Conservation (phyloP, 2,888 invertebrate species). For the Artemia sp. region DNA sequence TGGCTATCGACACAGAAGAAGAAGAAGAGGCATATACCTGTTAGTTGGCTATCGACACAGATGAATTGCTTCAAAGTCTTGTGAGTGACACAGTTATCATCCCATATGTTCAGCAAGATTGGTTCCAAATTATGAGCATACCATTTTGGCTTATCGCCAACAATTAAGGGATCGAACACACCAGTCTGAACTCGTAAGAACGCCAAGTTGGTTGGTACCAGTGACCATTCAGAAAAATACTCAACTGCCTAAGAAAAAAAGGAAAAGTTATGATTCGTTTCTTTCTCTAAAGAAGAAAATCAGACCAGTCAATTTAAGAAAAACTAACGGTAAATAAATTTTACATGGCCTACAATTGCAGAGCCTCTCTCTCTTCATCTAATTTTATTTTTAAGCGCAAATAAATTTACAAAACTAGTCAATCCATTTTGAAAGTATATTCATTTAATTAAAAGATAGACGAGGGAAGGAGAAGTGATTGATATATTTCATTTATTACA, state of each 20-base stretch:
- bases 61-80: conserved; percentile 55
- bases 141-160: conserved; percentile 98
- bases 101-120: conserved; percentile 81
- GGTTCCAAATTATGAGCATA: conserved; percentile 72
- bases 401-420: too few species aligned
- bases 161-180: conserved; percentile 75
- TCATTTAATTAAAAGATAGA: too few species aligned
- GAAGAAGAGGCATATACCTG: conserved; percentile 36
- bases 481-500: too few species aligned
- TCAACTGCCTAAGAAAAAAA: conserved; percentile 61
- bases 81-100: conserved; percentile 61
- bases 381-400: too few species aligned
- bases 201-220: conserved; percentile 92
- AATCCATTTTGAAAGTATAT: too few species aligned
- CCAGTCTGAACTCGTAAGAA: conserved; percentile 95
- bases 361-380: too few species aligned
- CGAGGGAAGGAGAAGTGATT: background rate
- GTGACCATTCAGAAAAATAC: conserved; percentile 93
- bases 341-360: too few species aligned
- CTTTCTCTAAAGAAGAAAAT: background rate
- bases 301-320: background rate
- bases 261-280: background rate
- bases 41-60: conserved; percentile 59
- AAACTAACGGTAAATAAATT: background rate
- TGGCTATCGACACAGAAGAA: conserved; percentile 47